Base-by-base conservation (phyloP, 1,140 invertebrate species). In the Phthorimaea operculella region DNA sequence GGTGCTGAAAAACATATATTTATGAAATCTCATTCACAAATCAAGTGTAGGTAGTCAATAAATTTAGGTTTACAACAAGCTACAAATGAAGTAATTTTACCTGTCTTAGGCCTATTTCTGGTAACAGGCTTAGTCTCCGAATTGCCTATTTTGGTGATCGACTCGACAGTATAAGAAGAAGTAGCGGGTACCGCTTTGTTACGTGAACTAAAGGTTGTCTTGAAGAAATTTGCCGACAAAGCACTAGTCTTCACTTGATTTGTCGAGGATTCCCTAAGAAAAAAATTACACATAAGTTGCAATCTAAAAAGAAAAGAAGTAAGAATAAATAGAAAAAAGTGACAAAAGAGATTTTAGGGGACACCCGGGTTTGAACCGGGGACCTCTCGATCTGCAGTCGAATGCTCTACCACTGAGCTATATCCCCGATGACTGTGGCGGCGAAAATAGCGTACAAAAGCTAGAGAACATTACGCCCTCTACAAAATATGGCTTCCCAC, bases 301-400 rank as follows among this genome's bases (percentile, higher is more conserved):
- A n/a, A n/a, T n/a, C n/a, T n/a, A n/a, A n/a, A n/a, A n/a, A n/a
- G n/a, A n/a, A n/a, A n/a, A n/a, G n/a, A n/a, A n/a, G n/a, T n/a
- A n/a, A n/a, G n/a, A n/a, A n/a, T n/a, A 51, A n/a, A 55, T 36
- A 58, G n/a, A 58, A 58, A 58, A 62, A 48, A 51, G 11, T 44
- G 28, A 51, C 21, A 55, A 57, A 50, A 61, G 15, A 52, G 45
- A 36, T 39, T 56, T 59, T 16, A 94, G 92, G 92, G 92, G 92
- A 90, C 92, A 93, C 90, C 92, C 92, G 92, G 92, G 91, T 92
- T 94, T 93, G 92, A 94, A 94, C 92, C 92, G 90, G 92, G 90
- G 92, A 93, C 92, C 92, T 93, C 91, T 93, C 92, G 92, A 93
- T 94, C 92, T 93, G 92, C 92, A 94, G 92, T 93, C 81, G 80